Evolutionary conservation across 2,113 vertebrate species (phyloP), one percentile per base, ranked within the genome.

Genomic region (Pseudorectes ferrugineus): DNA sequence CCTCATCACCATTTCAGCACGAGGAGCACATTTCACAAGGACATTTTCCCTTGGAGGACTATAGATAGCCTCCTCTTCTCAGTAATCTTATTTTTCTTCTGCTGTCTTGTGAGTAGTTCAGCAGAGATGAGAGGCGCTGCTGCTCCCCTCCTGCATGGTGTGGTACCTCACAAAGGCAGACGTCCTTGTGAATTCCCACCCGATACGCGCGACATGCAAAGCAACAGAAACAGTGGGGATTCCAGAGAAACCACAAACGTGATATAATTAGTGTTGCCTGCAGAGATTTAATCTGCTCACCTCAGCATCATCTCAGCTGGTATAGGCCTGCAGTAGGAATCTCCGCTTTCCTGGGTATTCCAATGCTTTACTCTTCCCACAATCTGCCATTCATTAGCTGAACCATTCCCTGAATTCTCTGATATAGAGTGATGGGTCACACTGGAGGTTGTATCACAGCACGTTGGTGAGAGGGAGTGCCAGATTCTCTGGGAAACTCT

Each of bases 161-260:
- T 35, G 58, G 70, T 6, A 25, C 18, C 48, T 55, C 24, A 65
- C 31, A 51, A 29, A 75, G n/a, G 26, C 85, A 48, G 9, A 10
- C 3, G 13, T 28, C 57, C 58, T 40, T 55, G 52, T 23, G 62
- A 89, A 67, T 71, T 72, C 91, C 40, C 36, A 45, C 36, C 7
- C 11, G 42, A 24, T 11, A 10, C 3, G 2, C 0, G 0, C 2
- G 26, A n/a, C 20, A 33, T 0, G 8, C 6, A 3, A 19, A 70
- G 65, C 65, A 49, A 35, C 18, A 63, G 55, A 13, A 92, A 26
- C 26, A 20, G 29, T 0, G 6, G 23, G 35, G 43, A 24, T 10
- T 48, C 33, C 66, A 92, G 46, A 75, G 40, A 10, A 74, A 43
- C 14, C 57, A 59, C 4, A 1, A 11, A 24, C 4, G 14, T 59